Conservation (phyloP, 2,888 invertebrate genomes). For the Ophonus ardosiacus region DNA sequence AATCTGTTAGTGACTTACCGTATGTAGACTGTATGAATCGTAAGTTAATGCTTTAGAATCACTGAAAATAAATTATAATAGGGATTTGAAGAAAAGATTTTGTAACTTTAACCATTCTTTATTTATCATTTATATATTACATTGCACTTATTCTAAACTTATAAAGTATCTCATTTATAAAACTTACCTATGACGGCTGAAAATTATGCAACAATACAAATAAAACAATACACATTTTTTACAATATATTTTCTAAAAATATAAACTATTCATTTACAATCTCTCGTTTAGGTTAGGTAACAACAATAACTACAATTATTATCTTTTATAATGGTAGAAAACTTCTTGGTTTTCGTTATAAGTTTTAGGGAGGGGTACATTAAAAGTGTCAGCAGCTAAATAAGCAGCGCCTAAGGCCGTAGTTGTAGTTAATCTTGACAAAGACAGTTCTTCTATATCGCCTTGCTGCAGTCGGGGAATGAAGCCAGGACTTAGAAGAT, state of each 20-base stretch:
- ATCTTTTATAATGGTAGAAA: slow-evolving; percentile 79
- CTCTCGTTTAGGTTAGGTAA: slow-evolving; percentile 13
- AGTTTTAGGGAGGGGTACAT: slow-evolving; percentile 82
- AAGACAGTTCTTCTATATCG: slow-evolving; percentile 78
- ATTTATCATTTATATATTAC: too few relatives aligned
- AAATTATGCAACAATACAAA: neutral
- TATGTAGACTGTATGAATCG: too few relatives aligned
- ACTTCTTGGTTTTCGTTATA: slow-evolving; percentile 83
- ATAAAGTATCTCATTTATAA: too few relatives aligned
- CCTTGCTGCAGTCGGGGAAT: slow-evolving; percentile 77
- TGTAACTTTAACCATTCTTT: too few relatives aligned
- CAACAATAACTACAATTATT: slow-evolving; percentile 36
- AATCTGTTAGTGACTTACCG: too few relatives aligned
- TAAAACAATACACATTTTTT: neutral
- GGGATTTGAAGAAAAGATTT: too few relatives aligned
- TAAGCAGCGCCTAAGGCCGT: slow-evolving; percentile 93
- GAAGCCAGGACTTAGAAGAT: slow-evolving; percentile 85
- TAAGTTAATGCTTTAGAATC: too few relatives aligned
- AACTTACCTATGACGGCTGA: too few relatives aligned
- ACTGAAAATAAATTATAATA: too few relatives aligned
- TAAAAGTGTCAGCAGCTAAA: slow-evolving; percentile 86
- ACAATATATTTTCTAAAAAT: slow-evolving; percentile 55
- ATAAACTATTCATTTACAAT: slow-evolving; percentile 36
- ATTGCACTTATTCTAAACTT: too few relatives aligned
- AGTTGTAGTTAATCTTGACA: slow-evolving; percentile 85